Evolutionary conservation across 2,888 invertebrate species (phyloP).

Genomic region (Hedychridium roseum): DNA sequence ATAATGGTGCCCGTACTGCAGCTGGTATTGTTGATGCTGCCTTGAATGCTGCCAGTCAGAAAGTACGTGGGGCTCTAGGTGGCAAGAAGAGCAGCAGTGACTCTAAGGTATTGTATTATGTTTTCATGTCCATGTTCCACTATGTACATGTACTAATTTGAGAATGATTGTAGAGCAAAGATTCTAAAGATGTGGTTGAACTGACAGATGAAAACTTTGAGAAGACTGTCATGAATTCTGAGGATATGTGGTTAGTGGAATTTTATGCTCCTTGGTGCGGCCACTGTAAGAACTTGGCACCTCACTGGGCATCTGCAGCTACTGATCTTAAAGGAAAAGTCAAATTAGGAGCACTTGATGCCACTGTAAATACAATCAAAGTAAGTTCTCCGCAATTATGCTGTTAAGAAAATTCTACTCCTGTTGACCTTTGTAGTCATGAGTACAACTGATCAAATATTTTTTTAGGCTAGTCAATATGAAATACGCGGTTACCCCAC

Average conservation of each 20-base stretch:
- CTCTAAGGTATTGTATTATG: conserved; percentile 34
- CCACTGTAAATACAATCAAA: conserved; percentile 86
- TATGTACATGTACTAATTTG: conserved; percentile 3
- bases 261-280: conserved; percentile 98
- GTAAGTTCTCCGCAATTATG: conserved; percentile 34
- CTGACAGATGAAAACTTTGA: conserved; percentile 97
- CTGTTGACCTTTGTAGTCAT: too few relatives aligned
- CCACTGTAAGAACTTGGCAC: conserved; percentile 95
- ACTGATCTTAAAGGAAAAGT: conserved; percentile 93
- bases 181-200: conserved; percentile 79
- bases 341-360: conserved; percentile 95
- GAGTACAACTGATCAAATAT: conserved; percentile 1
- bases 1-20: conserved; percentile 85
- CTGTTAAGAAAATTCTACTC: too few relatives aligned
- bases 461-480: conserved; percentile 74
- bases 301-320: conserved; percentile 96
- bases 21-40: conserved; percentile 86
- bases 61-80: conserved; percentile 76
- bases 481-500: conserved; percentile 95
- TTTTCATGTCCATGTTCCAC: conserved; percentile 6
- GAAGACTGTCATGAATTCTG: conserved; percentile 86
- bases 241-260: conserved; percentile 97
- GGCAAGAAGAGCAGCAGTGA: conserved; percentile 65
- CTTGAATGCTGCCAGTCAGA: conserved; percentile 78
- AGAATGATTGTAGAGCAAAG: conserved; percentile 40